These are phyloP conservation scores for Amniataba percoides DNA, from an alignment of 2,797 vertebrate species.

Conservation along the genomic window DNA sequence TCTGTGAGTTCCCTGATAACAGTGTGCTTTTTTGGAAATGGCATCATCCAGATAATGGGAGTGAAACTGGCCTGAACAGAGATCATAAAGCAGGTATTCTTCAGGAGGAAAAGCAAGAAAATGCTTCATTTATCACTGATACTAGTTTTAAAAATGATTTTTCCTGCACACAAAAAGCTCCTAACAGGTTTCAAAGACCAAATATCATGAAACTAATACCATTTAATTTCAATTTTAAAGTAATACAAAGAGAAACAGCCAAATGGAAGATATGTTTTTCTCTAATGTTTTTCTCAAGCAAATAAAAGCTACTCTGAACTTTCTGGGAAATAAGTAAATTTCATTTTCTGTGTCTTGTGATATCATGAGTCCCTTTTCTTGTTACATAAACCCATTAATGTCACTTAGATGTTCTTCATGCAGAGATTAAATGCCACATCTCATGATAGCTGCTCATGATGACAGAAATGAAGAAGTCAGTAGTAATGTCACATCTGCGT, in stretches of 20 bases:
- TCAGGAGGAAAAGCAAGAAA: conserved; percentile 19
- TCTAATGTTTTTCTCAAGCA: conserved; percentile 7
- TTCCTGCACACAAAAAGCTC: conserved; percentile 3
- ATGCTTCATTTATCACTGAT: conserved; percentile 13
- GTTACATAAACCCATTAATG: conserved; percentile 47
- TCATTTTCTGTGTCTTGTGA: conserved; percentile 46
- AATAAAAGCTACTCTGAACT: conserved; percentile 12
- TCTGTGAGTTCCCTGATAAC: conserved; percentile 35
- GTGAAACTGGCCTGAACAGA: conserved; percentile 30
- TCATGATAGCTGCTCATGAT: conserved; percentile 2
- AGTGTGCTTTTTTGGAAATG: conserved; percentile 52
- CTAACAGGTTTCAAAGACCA: conserved; percentile 9
- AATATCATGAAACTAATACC: neutral
- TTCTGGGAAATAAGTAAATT: conserved; percentile 28
- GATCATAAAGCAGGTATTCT: conserved; percentile 35
- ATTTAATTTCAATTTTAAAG: neutral
- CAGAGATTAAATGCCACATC: conserved; percentile 23
- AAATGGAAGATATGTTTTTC: neutral
- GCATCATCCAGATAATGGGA: conserved; percentile 55
- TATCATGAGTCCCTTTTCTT: conserved; percentile 39
- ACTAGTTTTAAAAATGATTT: conserved; percentile 1
- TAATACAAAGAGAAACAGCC: neutral
- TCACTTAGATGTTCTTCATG: conserved; percentile 34
- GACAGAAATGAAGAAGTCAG: conserved; percentile 14
- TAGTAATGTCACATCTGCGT: conserved; percentile 19